These are phyloP conservation scores for Hyalella azteca DNA, from an alignment of 2,888 invertebrate species.

Conservation along the genomic window DNA sequence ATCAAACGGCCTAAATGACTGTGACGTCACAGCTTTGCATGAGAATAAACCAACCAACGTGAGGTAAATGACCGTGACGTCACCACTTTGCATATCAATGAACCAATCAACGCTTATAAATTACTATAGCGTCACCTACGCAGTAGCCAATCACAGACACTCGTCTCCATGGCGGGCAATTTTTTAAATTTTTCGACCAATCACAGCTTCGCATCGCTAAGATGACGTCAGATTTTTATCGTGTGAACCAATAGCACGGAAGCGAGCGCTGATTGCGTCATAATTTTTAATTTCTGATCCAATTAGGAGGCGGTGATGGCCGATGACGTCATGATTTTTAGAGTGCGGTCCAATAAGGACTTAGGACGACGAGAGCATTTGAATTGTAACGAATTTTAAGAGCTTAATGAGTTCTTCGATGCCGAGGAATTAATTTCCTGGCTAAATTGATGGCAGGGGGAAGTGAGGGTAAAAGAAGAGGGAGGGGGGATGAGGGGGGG, in stretches of 20 bases:
- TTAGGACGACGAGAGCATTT: background rate
- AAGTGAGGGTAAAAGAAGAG: background rate
- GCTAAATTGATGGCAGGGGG: constrained; percentile 6
- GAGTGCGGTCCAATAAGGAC: constrained; percentile 22
- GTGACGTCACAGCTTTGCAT: background rate
- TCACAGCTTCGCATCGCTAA: background rate
- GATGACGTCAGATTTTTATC: constrained; percentile 33
- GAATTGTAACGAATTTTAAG: constrained; percentile 40
- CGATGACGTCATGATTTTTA: constrained; percentile 36
- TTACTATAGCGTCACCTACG: constrained; percentile 21
- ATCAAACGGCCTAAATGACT: constrained; percentile 10
- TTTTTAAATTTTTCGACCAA: constrained; percentile 29
- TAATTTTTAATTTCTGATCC: constrained; percentile 39
- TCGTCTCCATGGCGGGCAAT: constrained; percentile 19
- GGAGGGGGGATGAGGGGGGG: background rate
- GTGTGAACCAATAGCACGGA: constrained; percentile 4
- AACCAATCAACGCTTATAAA: constrained; percentile 32
- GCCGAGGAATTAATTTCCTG: constrained; percentile 17
- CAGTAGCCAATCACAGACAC: background rate
- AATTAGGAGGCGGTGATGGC: constrained; percentile 31
- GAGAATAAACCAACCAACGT: constrained; percentile 22
- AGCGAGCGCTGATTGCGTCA: constrained; percentile 29
- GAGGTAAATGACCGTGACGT: constrained; percentile 1
- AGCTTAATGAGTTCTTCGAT: constrained; percentile 24
- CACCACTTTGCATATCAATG: background rate